Evolutionary conservation across 1,140 invertebrate species (phyloP), one percentile per base, ranked within the genome.

Genomic region (Ostrea edulis): DNA sequence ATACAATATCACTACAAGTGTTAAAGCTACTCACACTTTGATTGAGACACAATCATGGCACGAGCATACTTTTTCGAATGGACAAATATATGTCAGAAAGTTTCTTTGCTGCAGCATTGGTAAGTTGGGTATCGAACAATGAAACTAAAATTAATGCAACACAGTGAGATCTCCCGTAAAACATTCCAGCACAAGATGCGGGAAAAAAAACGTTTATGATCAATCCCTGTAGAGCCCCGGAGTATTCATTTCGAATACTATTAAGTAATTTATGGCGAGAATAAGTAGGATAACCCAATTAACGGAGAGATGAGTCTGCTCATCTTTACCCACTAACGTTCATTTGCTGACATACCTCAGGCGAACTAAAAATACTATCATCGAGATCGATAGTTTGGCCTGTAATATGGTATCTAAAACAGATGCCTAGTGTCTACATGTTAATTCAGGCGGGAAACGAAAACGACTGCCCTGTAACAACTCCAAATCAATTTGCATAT

Each of bases 391-490:
- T 77, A 25, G 25, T 25, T 9, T 29, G 68, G 29, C 22, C 68
- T 77, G 25, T 77, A 77, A 77, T 77, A 44, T 44, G 14, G 22
- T 25, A 77, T 77, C 68, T 35, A 77, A 77, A 77, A 77, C 68
- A 77, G 68, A 77, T 77, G 68, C 68, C 68, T 77, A 25, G 68
- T 77, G 29, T 77, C 22, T 77, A 77, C 68, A 77, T 77, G 68
- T 22, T 35, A 77, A 77, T 77, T 77, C 29, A 77, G 68, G 68
- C 68, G 68, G 68, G 68, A 77, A 77, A 77, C 68, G 68, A 77
- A 77, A 77, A 77, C 29, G 14, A 29, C 22, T 77, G 68, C 68
- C 68, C 68, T 29, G 68, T 29, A 77, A 77, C 68, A 22, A 77
- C 68, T 77, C 29, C 55, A 62, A 62, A 62, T 62, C 55, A 62